phyloP scores from a whole-genome alignment of 35 echinoderm and acorn worm species.

The Chiridota heheva region DNA sequence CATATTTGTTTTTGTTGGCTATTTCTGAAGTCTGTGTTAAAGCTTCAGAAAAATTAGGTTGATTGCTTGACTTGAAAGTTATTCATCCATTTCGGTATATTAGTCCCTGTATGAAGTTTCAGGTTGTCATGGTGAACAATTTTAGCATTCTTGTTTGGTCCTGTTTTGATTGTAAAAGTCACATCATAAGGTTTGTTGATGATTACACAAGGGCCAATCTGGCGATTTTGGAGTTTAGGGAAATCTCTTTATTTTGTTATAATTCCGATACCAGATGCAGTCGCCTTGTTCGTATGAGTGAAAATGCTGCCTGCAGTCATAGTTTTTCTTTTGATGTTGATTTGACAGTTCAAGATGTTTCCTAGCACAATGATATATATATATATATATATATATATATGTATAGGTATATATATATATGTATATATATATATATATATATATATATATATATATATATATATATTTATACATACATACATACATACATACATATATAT shows the following conservation, averaged over 20 bases:
- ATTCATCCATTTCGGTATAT: too few species aligned
- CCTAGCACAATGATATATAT: constrained; percentile 7
- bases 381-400: too few species aligned
- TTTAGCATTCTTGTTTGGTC: neutral
- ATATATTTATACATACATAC: too few species aligned
- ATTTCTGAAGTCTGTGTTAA: too few species aligned
- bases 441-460: too few species aligned
- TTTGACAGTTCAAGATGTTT: neutral
- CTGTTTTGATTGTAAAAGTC: neutral
- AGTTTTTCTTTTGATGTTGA: neutral
- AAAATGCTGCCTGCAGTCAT: neutral
- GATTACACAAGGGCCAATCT: neutral
- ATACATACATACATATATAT: too few species aligned
- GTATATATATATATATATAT: too few species aligned
- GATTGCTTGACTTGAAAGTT: too few species aligned
- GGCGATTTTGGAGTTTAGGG: constrained; percentile 17
- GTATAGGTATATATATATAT: too few species aligned
- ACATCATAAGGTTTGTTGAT: neutral
- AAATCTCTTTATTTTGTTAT: neutral
- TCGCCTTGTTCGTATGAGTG: constrained; percentile 15
- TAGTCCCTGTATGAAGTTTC: too few species aligned
- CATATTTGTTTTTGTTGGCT: too few species aligned
- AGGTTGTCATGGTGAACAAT: constrained; percentile 4
- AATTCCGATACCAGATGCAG: constrained; percentile 48
- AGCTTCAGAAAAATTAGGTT: too few species aligned